Base-by-base conservation (phyloP, 2,797 vertebrate genomes). In the Botia almorhae region DNA sequence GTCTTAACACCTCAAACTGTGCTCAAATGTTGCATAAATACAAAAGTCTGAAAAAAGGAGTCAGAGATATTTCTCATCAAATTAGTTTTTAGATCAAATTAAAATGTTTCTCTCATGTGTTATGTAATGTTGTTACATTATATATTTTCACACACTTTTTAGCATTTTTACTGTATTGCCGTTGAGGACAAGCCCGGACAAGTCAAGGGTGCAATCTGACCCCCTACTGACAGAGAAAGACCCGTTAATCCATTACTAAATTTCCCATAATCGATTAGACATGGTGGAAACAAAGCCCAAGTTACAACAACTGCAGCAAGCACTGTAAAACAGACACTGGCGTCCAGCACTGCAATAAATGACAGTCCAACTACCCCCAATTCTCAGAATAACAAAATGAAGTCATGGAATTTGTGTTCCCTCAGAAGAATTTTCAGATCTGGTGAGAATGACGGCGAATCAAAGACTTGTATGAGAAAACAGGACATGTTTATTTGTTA, bases 281-380 rank as follows among this genome's bases (percentile, higher is more conserved):
- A 81, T 69, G 83, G 78, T 87, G 61, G 81, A 87, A 86, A 85
- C 83, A 87, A 82, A 88, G 82, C 78, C 80, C 85, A 85, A 86
- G 69, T 50, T 72, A 76, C 81, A 84, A 69, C 68, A 83, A 65
- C 74, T 82, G 77, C 83, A 83, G 80, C 74, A 78, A 83, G 65
- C 77, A 77, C 64, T 51, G 60, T 72, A 65, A 75, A 53, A 77
- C 71, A 65, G 36, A 72, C 43, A 46, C 53, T 67, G 61, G 71
- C 36, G 19, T 73, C 69, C 73, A 84, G 87, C 82, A 74, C 71
- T 84, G 81, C 74, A 83, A 73, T 56, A 78, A 83, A 78, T 75
- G 56, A 76, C 69, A 72, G 51, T 82, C 63, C 63, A 60, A 58
- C 63, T 33, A 70, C 74, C 68, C 77, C 58, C 75, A 84, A 60